Evolutionary conservation across 2,888 invertebrate genomes (phyloP), one percentile per base, ranked within the genome.

Genomic region (Xestobium rufovillosum): DNA sequence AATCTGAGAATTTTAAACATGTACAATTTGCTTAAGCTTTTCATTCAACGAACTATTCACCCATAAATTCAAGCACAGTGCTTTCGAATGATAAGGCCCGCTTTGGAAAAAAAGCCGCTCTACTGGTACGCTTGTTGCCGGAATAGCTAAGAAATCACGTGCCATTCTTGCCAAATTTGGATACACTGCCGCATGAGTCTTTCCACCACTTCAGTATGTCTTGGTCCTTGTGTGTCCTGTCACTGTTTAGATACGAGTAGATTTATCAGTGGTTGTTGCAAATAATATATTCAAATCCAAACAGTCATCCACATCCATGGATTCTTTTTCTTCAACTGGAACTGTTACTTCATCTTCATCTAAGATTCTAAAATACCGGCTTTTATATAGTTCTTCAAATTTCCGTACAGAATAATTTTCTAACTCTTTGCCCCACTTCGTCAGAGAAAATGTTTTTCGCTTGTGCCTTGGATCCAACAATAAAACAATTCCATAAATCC

Each of bases 401-500:
- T 34, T 38, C n/a, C 13, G 1, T 10, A 40, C 4, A 8, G 27
- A 8, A 4, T 25, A 27, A 16, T 14, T 17, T 34, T 34, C 23
- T 8, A 45, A 12, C 14, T 43, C 39, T 16, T 10, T 25, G 19
- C 43, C 46, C 48, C 49, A 47, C 4, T 12, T 15, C 25, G 50
- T 49, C 19, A 44, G 17, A 9, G 44, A 28, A 36, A 53, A 53
- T 9, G 44, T 47, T 30, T 51, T 38, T n/a, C 29, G 23, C 33
- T 53, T 53, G 33, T 50, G 51, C 16, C 45, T 38, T 17, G 49
- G 48, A 34, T 54, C 50, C 29, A 51, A 37, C 26, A 51, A 45
- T 26, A 52, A 37, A 23, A 39, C 14, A 4, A 43, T 33, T 33
- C 49, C 50, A 29, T 52, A 53, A 28, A 49, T 42, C 51, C 51